Percentiles rank a stretch among this genome's conserved stretches.
These are phyloP conservation scores for Pecten maximus DNA, from an alignment of 2,888 invertebrate genomes.

Conservation along the genomic window DNA sequence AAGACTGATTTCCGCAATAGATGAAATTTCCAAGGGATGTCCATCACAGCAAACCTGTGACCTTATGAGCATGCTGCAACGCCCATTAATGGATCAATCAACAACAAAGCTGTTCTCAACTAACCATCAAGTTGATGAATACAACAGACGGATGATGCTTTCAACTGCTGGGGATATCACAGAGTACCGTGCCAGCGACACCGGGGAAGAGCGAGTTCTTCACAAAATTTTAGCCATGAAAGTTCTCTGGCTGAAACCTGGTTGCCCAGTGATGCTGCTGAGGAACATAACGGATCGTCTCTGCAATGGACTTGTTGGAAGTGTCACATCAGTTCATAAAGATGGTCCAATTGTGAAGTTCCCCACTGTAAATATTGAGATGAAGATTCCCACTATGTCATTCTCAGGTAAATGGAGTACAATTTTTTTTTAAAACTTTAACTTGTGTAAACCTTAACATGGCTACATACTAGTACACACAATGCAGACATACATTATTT, in stretches of 20 bases:
- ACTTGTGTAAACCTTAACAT: no score
- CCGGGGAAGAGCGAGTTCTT: constrained; percentile 43
- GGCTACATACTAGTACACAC: no score
- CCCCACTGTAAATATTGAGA: no score
- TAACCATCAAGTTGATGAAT: constrained; percentile 53
- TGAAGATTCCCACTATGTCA: no score
- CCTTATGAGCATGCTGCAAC: constrained; percentile 36
- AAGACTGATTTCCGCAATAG: constrained; percentile 36
- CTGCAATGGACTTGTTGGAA: constrained; percentile 37
- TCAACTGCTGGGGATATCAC: constrained; percentile 42
- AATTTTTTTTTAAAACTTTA: no score
- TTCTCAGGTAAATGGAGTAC: no score
- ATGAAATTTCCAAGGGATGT: constrained; percentile 39
- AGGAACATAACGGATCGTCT: constrained; percentile 47
- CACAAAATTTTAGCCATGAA: constrained; percentile 22
- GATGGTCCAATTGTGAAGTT: no score
- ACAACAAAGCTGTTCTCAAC: constrained; percentile 51
- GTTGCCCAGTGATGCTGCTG: constrained; percentile 45
- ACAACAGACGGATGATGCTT: constrained; percentile 40
- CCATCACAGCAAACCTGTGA: neutral
- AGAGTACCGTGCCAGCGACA: constrained; percentile 43
- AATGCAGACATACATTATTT: no score
- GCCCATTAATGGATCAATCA: constrained; percentile 9
- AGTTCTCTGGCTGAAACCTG: constrained; percentile 47
- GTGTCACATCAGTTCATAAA: no score